Evolutionary conservation across 2,113 vertebrate species (phyloP), one percentile per base, ranked within the genome.

Genomic region (Prunella fulvescens): DNA sequence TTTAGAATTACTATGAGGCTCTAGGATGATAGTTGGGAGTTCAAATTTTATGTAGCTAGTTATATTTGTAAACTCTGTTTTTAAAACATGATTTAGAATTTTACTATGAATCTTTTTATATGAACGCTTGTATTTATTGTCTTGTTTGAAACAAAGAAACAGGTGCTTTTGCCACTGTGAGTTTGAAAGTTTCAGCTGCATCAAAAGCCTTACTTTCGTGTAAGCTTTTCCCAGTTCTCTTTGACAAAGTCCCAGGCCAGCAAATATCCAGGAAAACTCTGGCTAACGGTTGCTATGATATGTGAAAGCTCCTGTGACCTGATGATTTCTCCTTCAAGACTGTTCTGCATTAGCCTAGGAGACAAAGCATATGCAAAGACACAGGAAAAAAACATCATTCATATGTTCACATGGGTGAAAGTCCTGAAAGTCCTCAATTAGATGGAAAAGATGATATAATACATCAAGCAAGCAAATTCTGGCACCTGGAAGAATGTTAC

Each of bases 161-260:
- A 53, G 4, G 26, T 58, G 18, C 11, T 67, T 69, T 77, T 82
- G 57, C 13, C 42, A 71, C 7, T 22, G 6, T 10, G 9, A 77
- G 3, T 39, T 2, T 64, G 5, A 74, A n/a, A n/a, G 16, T 44
- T 80, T 47, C 51, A 70, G 65, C 24, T 39, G 8, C 15, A 84
- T 73, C 26, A 90, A 69, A 76, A 86, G 51, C 31, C 99, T 98
- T 98, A 99, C 99, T 98, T 99, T 64, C 98, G 95, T 86, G 98
- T 98, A 92, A 99, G 98, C 37, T 94, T 96, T 92, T 98, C 97
- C 99, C 99, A 99, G 96, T 99, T 99, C 93, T 99, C 98, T 95
- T 99, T 99, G 53, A 99, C 97, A 73, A 99, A 99, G 96, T 99
- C 98, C 99, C 99, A 99, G 25, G 98, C 98, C 92, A 99, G 90